A percentile compares a stretch with the other conserved stretches of the same genome.
Conservation (phyloP, 2,797 vertebrate genomes). For the Pelobates cultripes region DNA sequence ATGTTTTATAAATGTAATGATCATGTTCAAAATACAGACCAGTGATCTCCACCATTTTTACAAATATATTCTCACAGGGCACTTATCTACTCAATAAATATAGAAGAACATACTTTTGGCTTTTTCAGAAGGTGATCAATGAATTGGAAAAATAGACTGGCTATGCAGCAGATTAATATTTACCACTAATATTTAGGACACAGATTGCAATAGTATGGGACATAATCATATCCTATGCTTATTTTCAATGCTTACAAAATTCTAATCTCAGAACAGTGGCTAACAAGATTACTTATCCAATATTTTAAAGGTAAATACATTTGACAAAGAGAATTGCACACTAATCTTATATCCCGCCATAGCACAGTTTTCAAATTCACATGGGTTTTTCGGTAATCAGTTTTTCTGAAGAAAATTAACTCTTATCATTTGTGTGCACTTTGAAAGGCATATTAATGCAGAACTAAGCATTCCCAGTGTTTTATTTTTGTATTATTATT, state of each 20-base stretch:
- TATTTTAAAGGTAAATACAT: slow-evolving; percentile 71
- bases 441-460: slow-evolving; percentile 52
- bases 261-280: slow-evolving; percentile 68
- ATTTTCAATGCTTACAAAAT: slow-evolving; percentile 66
- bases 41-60: no score
- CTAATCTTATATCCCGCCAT: slow-evolving; percentile 67
- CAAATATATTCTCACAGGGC: no score
- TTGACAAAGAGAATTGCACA: slow-evolving; percentile 69
- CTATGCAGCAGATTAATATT: no score
- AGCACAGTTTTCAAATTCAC: slow-evolving; percentile 65
- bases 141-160: no score
- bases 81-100: no score
- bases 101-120: no score
- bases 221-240: slow-evolving; percentile 45
- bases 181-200: not conserved
- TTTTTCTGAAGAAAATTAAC: slow-evolving; percentile 67
- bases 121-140: no score
- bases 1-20: no score
- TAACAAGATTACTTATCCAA: slow-evolving; percentile 70
- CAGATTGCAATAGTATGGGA: slow-evolving; percentile 2
- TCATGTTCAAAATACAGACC: no score
- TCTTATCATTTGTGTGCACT: slow-evolving; percentile 62
- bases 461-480: slow-evolving; percentile 32
- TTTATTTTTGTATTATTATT: slow-evolving; percentile 1
- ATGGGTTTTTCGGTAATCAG: slow-evolving; percentile 64